A percentile compares a stretch with the other conserved stretches of the same genome.
phyloP scores from a whole-genome alignment of 2,797 vertebrate species.

The Sebastes paucispinis region DNA sequence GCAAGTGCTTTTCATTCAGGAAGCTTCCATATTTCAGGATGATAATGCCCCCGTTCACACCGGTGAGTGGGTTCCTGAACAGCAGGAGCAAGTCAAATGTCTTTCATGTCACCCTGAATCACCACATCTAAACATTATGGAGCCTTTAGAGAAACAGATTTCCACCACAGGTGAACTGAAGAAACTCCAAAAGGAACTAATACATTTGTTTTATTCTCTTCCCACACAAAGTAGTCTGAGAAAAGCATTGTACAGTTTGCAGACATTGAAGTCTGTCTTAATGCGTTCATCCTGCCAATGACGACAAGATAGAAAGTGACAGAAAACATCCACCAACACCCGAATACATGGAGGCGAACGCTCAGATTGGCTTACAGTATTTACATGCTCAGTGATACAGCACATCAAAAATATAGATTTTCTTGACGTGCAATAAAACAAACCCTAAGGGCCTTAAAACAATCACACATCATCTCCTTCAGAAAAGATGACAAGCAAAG shows the following conservation, averaged over 20 bases:
- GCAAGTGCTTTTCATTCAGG: constrained; percentile 29
- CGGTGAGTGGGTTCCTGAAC: constrained; percentile 7
- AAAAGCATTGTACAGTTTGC: neutral
- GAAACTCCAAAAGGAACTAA: neutral
- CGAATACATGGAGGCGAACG: constrained; percentile 14
- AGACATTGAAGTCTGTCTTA: constrained; percentile 17
- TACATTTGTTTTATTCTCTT: neutral
- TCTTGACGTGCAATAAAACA: constrained; percentile 54
- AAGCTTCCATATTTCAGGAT: constrained; percentile 32
- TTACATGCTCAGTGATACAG: constrained; percentile 51
- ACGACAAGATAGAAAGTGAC: constrained; percentile 51
- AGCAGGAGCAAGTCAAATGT: constrained; percentile 18
- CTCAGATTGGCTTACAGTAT: constrained; percentile 54
- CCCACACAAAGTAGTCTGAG: neutral
- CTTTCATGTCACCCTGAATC: constrained; percentile 19
- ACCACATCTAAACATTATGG: neutral
- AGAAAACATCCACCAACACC: constrained; percentile 43
- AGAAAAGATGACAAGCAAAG: constrained; percentile 54
- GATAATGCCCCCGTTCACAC: neutral
- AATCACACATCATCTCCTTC: constrained; percentile 34
- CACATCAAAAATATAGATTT: constrained; percentile 52
- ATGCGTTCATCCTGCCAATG: constrained; percentile 34
- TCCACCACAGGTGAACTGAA: neutral
- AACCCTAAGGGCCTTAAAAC: constrained; percentile 49
- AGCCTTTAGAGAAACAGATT: neutral